Conservation (phyloP, 2,888 invertebrate genomes). For the Patella ulyssiponensis region DNA sequence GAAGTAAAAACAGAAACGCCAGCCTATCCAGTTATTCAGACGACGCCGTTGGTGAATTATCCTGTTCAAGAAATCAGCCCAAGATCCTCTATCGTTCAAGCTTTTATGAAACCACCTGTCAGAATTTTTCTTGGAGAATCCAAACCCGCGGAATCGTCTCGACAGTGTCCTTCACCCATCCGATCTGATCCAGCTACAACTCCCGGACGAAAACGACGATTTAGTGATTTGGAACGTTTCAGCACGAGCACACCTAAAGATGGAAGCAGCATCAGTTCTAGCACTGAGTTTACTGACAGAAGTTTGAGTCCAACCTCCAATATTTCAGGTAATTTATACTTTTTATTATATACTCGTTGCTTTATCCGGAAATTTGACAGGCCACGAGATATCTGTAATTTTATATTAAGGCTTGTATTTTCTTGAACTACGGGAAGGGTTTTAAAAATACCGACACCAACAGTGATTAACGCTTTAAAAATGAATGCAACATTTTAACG, state of each 20-base stretch:
- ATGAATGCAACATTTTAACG: too few species aligned
- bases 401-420: too few species aligned
- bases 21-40: background rate
- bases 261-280: background rate
- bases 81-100: background rate
- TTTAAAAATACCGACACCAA: too few species aligned
- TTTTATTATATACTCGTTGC: too few species aligned
- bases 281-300: background rate
- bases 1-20: constrained; percentile 18
- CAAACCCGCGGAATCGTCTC: background rate
- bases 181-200: background rate
- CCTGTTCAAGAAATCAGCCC: background rate
- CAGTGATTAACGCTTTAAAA: too few species aligned
- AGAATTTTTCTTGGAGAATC: background rate
- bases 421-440: too few species aligned
- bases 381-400: too few species aligned
- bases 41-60: background rate
- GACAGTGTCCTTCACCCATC: background rate
- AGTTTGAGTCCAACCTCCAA: background rate
- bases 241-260: background rate
- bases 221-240: background rate
- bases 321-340: background rate
- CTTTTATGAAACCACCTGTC: background rate
- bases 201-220: background rate
- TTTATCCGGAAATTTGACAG: too few species aligned